These are phyloP conservation scores for Machimus atricapillus DNA, from an alignment of 2,888 invertebrate genomes.

Conservation along the genomic window DNA sequence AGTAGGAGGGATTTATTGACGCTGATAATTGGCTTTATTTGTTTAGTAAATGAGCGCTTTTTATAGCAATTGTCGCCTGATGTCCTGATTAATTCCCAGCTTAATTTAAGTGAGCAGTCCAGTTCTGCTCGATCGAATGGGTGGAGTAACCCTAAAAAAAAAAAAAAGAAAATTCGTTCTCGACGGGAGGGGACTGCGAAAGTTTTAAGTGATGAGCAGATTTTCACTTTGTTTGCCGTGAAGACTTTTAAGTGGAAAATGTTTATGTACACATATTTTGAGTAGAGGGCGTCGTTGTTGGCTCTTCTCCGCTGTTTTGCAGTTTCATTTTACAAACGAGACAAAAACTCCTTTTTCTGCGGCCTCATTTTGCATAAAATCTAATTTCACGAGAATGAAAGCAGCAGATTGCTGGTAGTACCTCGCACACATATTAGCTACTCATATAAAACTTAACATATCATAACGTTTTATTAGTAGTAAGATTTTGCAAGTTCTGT, in stretches of 20 bases:
- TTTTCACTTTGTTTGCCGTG: not conserved
- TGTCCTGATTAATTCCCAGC: slow-evolving; percentile 46
- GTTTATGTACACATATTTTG: not conserved
- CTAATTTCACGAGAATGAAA: not conserved
- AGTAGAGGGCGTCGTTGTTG: not conserved
- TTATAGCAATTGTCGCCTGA: slow-evolving; percentile 44
- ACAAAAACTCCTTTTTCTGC: not conserved
- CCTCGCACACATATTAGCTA: not conserved
- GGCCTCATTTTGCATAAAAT: not conserved
- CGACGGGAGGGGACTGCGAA: not conserved
- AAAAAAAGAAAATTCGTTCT: not conserved
- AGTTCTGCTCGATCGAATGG: not conserved
- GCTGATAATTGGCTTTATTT: slow-evolving; percentile 49
- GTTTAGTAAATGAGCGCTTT: slow-evolving; percentile 48
- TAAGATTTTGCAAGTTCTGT: too few species aligned
- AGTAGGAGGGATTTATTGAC: slow-evolving; percentile 49
- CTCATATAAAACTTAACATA: too few species aligned
- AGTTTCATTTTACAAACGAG: not conserved
- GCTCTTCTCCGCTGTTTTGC: not conserved
- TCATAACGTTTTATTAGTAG: too few species aligned
- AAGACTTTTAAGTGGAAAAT: not conserved
- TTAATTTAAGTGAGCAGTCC: slow-evolving; percentile 44
- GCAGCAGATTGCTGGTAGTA: not conserved
- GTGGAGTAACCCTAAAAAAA: not conserved
- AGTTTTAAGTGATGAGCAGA: not conserved